phyloP scores from a whole-genome alignment of 2,888 invertebrate genomes.

The Philopedon plagiatum region DNA sequence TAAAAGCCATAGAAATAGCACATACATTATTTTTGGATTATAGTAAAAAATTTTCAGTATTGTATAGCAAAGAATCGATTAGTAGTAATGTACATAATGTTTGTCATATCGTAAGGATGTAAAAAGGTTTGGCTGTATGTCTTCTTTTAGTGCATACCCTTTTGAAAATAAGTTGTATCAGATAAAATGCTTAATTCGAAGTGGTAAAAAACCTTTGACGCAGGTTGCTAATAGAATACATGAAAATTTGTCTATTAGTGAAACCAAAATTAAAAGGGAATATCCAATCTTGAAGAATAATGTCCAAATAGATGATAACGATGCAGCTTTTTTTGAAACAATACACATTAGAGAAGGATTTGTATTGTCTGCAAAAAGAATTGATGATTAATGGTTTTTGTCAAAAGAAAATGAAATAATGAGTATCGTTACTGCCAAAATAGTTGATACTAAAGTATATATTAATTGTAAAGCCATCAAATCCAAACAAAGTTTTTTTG shows the following conservation, averaged over 20 bases:
- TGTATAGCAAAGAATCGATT: neutral
- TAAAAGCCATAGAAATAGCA: neutral
- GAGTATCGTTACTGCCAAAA: neutral
- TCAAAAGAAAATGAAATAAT: conserved; percentile 5
- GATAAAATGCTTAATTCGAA: neutral
- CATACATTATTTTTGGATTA: conserved; percentile 1
- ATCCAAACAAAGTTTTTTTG: conserved; percentile 5
- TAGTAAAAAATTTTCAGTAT: neutral
- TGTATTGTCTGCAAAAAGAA: neutral
- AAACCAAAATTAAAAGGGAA: neutral
- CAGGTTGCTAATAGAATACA: neutral
- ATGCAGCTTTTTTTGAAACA: neutral
- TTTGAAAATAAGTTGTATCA: neutral
- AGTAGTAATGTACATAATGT: neutral
- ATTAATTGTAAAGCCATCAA: neutral
- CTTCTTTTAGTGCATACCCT: neutral
- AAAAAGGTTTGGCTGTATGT: neutral
- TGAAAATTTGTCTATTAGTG: neutral
- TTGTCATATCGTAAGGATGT: neutral
- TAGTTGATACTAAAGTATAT: neutral
- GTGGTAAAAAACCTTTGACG: neutral
- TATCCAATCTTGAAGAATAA: conserved; percentile 3
- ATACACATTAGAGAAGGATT: conserved; percentile 8
- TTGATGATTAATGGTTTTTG: neutral
- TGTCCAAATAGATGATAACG: neutral